Evolutionary conservation across 2,888 invertebrate species (phyloP).

Genomic region (Buathra laborator): DNA sequence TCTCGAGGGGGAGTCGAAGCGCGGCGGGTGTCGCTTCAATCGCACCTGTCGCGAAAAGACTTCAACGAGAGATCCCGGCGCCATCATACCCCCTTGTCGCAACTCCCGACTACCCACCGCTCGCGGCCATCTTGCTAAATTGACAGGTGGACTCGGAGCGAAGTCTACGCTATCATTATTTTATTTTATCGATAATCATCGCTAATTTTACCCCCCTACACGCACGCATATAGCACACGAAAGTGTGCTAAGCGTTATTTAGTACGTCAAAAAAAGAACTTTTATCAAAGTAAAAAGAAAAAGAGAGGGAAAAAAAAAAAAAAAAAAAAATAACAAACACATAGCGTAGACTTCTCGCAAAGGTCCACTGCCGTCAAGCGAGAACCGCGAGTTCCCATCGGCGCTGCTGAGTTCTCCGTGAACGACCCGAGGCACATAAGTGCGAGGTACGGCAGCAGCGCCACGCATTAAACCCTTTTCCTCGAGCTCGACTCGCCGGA

Average conservation of each 20-base stretch:
- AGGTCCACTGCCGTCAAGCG: not conserved
- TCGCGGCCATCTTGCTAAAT: not conserved
- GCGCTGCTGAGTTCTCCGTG: not conserved
- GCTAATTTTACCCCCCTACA: not conserved
- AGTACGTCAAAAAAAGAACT: not conserved
- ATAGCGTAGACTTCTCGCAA: not conserved
- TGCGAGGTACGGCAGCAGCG: conserved; percentile 20
- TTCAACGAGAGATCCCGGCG: not conserved
- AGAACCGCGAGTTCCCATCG: not conserved
- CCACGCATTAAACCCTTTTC: conserved; percentile 10
- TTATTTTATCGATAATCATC: not conserved
- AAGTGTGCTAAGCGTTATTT: not conserved
- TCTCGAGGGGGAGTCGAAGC: no score
- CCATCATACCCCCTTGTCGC: not conserved
- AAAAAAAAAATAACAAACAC: no score
- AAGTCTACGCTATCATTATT: not conserved
- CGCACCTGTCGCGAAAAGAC: no score
- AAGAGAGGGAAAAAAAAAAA: no score
- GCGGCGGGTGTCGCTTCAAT: no score
- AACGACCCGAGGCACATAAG: conserved; percentile 7
- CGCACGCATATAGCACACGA: not conserved
- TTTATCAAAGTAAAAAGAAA: no score
- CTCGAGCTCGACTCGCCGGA: conserved; percentile 1
- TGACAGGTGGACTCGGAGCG: not conserved
- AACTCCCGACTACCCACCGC: not conserved